Evolutionary conservation across 2,888 invertebrate genomes (phyloP).

Genomic region (Drosophila ustulata): DNA sequence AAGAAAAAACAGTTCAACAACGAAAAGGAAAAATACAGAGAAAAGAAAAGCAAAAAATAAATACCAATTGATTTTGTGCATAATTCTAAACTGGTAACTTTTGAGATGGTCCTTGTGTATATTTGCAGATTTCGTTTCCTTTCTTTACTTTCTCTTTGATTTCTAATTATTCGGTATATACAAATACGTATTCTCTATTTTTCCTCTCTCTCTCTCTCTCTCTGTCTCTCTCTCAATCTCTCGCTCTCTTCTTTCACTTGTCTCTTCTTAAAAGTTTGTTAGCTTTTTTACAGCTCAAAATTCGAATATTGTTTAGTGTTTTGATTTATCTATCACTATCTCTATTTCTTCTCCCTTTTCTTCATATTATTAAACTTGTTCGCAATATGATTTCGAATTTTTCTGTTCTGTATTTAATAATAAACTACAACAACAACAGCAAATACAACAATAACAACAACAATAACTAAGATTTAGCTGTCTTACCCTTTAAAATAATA

Average conservation of each 20-base stretch:
- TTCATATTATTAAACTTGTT: slow-evolving; percentile 15
- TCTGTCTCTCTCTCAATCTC: slow-evolving; percentile 35
- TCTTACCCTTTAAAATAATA: slow-evolving; percentile 40
- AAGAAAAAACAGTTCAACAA: slow-evolving; percentile 2
- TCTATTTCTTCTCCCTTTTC: slow-evolving; percentile 15
- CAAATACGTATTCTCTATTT: slow-evolving; percentile 28
- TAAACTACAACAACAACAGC: slow-evolving; percentile 51
- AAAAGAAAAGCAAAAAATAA: slow-evolving; percentile 15
- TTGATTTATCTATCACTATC: slow-evolving; percentile 28
- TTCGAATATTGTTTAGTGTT: slow-evolving; percentile 16
- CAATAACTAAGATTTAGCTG: slow-evolving; percentile 56
- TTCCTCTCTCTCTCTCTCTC: slow-evolving; percentile 37
- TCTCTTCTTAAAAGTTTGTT: slow-evolving; percentile 38
- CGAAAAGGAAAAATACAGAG: neutral
- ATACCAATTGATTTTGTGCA: slow-evolving; percentile 30
- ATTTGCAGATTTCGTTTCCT: slow-evolving; percentile 73
- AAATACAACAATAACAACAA: slow-evolving; percentile 46
- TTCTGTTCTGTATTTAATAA: slow-evolving; percentile 37
- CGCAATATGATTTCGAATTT: slow-evolving; percentile 15
- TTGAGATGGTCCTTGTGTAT: slow-evolving; percentile 95
- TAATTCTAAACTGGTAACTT: slow-evolving; percentile 90
- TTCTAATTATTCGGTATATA: slow-evolving; percentile 32
- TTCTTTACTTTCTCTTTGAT: slow-evolving; percentile 15
- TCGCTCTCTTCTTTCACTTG: slow-evolving; percentile 47
- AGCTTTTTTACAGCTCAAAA: slow-evolving; percentile 46